Base-by-base conservation (phyloP, 2,113 vertebrate genomes). In the Paracanthobrama guichenoti region DNA sequence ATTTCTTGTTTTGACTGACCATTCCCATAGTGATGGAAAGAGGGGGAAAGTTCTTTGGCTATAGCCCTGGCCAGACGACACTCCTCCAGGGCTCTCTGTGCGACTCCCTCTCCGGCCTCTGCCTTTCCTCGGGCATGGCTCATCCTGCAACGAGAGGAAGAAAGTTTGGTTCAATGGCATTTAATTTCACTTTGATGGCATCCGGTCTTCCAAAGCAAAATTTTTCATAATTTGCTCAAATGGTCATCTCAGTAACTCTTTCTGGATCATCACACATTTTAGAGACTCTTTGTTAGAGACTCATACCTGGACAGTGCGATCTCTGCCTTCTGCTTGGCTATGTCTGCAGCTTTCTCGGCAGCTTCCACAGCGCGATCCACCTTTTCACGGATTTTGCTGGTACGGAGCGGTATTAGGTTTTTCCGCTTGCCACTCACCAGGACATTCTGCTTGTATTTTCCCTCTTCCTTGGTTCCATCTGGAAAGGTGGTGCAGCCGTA, bases 21-120 rank as follows among this genome's bases (percentile, higher is more conserved):
- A 0, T 99, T 98, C 81, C 97, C 97, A 86, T 97, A 93, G 94
- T 97, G 97, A 94, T 97, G 96, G 89, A 98, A 98, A 92, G 97
- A 98, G 75, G 98, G 98, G 0, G 97, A 98, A 91, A 99, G 97
- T 95, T 98, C 97, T 95, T 97, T 99, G 95, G 97, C 97, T 94
- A 96, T 96, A 90, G 98, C 95, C 93, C 98, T 95, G 94, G 98
- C 97, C 44, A 98, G 94, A 84, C 95, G 95, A 0, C 96, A 97
- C 86, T 99, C 98, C 87, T 99, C 97, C 90, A 92, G 95, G 13
- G 98, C 96, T 88, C 97, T 99, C 91, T 95, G 97, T 0, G 97
- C 97, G 0, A 97, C 97, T 0, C 95, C 94, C 85, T 97, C 95
- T 0, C 97, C 97, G 0, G 97, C 96, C 87, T 98, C 97, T 0